Conservation (phyloP, 2,113 vertebrate genomes). For the Tyrannus savana region DNA sequence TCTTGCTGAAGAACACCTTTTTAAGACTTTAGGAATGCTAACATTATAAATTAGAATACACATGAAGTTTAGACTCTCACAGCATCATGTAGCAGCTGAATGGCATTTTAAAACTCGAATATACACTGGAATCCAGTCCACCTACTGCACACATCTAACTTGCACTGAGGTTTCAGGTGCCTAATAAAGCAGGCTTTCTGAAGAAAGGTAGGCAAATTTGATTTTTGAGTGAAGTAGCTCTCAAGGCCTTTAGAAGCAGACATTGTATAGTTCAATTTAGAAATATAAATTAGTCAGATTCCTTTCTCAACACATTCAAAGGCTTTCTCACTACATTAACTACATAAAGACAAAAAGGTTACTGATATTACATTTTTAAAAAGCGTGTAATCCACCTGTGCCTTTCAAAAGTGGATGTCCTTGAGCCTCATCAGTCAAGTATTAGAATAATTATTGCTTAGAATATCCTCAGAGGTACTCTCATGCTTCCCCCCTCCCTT, state of each 20-base stretch:
- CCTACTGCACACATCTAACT: constrained; percentile 11
- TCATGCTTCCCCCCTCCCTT: background rate
- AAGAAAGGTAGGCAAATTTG: constrained; percentile 65
- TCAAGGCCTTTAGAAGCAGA: constrained; percentile 41
- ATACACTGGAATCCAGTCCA: constrained; percentile 8
- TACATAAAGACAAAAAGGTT: constrained; percentile 30
- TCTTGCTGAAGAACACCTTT: background rate
- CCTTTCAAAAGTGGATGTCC: background rate
- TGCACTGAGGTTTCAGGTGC: background rate
- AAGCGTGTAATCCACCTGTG: background rate
- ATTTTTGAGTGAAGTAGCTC: constrained; percentile 21
- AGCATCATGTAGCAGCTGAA: background rate
- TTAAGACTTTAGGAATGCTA: background rate
- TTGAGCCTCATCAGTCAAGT: background rate
- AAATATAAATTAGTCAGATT: constrained; percentile 45
- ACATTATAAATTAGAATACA: background rate
- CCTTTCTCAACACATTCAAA: constrained; percentile 45
- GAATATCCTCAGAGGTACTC: background rate
- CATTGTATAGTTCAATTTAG: constrained; percentile 20
- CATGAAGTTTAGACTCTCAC: background rate
- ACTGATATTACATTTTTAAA: background rate
- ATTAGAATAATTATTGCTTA: background rate
- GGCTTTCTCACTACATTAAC: background rate
- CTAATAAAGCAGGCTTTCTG: constrained; percentile 44
- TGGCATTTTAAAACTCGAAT: constrained; percentile 1